Evolutionary conservation across 2,113 vertebrate species (phyloP).

Genomic region (Alethe castanea): DNA sequence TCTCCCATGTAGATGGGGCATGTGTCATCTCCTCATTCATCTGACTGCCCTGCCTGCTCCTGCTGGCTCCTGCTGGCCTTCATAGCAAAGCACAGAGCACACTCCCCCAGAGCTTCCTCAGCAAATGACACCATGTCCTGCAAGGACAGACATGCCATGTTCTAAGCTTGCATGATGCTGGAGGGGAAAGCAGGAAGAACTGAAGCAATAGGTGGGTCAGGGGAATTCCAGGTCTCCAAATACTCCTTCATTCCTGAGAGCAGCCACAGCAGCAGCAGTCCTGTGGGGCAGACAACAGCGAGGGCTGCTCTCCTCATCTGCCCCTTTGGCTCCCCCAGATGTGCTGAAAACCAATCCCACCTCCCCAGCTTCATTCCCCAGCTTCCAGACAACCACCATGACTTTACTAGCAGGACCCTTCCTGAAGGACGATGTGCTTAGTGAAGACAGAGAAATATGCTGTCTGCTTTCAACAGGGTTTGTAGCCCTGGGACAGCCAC

Average conservation of each 20-base stretch:
- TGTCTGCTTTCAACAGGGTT: background rate
- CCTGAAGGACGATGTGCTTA: background rate
- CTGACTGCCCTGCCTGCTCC: background rate
- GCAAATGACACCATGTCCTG: background rate
- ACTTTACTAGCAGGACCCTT: background rate
- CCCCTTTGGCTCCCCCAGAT: background rate
- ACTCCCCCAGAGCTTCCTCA: background rate
- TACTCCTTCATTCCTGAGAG: background rate
- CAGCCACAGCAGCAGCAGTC: background rate
- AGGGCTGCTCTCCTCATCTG: background rate
- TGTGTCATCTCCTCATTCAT: background rate
- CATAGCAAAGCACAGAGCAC: background rate
- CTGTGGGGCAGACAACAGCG: background rate
- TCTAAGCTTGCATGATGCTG: background rate
- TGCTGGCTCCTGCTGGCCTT: background rate
- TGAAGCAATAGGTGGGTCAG: accelerated
- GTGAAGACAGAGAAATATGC: background rate
- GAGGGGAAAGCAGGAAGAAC: background rate
- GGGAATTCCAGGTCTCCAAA: background rate
- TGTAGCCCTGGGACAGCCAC: background rate
- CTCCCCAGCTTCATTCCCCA: background rate
- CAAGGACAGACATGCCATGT: background rate
- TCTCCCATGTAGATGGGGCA: background rate
- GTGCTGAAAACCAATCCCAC: background rate
- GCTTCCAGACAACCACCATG: background rate